A percentile compares a stretch with the other conserved stretches of the same genome.
Conservation (phyloP, 1,140 invertebrate species). For the Anadara kagoshimensis region DNA sequence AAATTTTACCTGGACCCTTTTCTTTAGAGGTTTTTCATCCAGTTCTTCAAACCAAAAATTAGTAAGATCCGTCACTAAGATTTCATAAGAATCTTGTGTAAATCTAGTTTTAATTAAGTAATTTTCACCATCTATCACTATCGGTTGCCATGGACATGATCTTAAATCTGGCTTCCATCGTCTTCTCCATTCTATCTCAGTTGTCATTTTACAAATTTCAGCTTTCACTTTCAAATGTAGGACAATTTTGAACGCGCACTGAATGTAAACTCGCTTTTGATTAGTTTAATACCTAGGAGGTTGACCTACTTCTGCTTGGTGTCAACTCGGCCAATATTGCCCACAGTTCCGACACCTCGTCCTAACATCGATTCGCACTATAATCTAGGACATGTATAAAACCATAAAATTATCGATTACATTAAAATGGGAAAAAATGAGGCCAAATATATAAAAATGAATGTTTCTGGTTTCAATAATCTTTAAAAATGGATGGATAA, state of each 20-base stretch:
- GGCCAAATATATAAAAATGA: no score
- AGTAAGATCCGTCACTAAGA: constrained; percentile 61
- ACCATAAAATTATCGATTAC: no score
- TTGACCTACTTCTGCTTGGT: neutral
- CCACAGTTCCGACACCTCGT: no score
- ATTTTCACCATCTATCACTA: constrained; percentile 47
- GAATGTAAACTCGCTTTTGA: neutral
- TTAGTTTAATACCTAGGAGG: neutral
- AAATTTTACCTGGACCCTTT: constrained; percentile 60
- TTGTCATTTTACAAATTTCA: constrained; percentile 34
- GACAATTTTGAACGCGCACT: neutral
- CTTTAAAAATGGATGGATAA: no score
- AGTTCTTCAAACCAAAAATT: constrained; percentile 65
- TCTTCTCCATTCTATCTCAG: constrained; percentile 67
- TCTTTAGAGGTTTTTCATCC: constrained; percentile 47
- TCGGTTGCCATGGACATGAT: constrained; percentile 61
- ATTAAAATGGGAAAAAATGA: no score
- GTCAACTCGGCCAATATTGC: neutral
- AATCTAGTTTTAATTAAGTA: constrained; percentile 65
- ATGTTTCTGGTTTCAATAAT: no score
- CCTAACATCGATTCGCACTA: no score
- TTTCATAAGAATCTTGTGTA: constrained; percentile 58
- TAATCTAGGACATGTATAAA: no score
- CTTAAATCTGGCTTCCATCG: constrained; percentile 65
- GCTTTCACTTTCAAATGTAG: neutral